Conservation (phyloP, 2,888 invertebrate species). For the Anagyrus pseudococci region DNA sequence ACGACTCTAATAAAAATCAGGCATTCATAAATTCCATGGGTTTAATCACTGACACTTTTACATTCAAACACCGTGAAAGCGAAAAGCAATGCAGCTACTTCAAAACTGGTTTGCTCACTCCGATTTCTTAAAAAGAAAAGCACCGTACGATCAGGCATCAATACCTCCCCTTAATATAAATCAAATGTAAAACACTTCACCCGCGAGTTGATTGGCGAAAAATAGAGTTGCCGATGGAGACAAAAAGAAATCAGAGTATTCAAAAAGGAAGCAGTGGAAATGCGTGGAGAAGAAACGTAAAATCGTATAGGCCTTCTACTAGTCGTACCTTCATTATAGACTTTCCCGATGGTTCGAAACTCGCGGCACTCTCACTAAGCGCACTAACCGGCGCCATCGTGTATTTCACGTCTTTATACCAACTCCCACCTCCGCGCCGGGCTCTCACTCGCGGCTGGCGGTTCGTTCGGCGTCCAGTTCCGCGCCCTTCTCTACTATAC, state of each 20-base stretch:
- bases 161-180: too few species aligned
- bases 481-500: slow-evolving; percentile 12
- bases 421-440: slow-evolving; percentile 51
- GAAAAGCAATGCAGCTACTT: too few species aligned
- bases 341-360: slow-evolving; percentile 55
- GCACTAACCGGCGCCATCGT: slow-evolving; percentile 55
- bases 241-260: background rate
- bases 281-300: background rate
- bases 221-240: background rate
- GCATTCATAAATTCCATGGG: too few species aligned
- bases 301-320: background rate
- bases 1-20: too few species aligned
- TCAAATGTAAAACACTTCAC: slow-evolving; percentile 5
- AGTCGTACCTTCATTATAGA: slow-evolving; percentile 56
- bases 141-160: too few species aligned
- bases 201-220: slow-evolving; percentile 1
- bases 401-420: slow-evolving; percentile 59
- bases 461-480: slow-evolving; percentile 21
- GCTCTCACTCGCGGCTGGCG: background rate
- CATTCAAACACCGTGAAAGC: too few species aligned
- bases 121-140: too few species aligned
- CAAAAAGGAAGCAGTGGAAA: background rate
- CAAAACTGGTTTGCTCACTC: too few species aligned
- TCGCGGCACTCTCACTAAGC: slow-evolving; percentile 61
- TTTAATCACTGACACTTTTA: too few species aligned